Conservation (phyloP, 2,888 invertebrate species). For the Athripsodes cinereus region DNA sequence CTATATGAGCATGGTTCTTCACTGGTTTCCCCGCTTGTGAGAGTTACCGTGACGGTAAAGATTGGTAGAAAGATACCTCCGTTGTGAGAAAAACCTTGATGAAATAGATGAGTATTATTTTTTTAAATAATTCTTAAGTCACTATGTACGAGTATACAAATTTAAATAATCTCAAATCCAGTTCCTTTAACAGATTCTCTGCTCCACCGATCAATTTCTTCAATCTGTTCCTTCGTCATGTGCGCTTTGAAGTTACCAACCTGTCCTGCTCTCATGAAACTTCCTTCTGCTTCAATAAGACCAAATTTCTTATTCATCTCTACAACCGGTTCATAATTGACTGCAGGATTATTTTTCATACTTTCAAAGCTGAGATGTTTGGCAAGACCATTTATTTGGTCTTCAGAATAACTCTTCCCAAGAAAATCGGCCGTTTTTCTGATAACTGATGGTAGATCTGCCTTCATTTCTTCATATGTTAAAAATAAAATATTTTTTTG, state of each 20-base stretch:
- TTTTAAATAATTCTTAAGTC: no score
- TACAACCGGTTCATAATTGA: constrained; percentile 45
- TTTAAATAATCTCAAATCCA: constrained; percentile 7
- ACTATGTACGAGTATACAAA: no score
- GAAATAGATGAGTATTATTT: no score
- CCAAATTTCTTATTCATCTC: constrained; percentile 35
- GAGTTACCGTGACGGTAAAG: no score
- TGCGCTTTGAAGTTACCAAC: constrained; percentile 39
- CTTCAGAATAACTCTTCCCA: constrained; percentile 38
- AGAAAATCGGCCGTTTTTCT: constrained; percentile 47
- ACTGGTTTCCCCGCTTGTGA: no score
- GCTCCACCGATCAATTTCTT: constrained; percentile 45
- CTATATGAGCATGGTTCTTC: no score
- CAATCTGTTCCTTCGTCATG: constrained; percentile 35
- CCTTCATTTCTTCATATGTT: constrained; percentile 33
- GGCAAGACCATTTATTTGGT: constrained; percentile 41
- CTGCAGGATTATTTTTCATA: constrained; percentile 52
- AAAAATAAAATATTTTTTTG: constrained; percentile 33
- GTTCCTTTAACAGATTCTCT: constrained; percentile 20
- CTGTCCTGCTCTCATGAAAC: constrained; percentile 45
- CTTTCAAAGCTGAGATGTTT: constrained; percentile 54
- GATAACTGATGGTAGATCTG: constrained; percentile 48
- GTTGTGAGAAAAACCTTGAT: no score
- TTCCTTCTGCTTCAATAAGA: constrained; percentile 34
- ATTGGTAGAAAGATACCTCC: no score